Evolutionary conservation across 1,140 invertebrate genomes (phyloP).

Genomic region (Drosophila serrata): DNA sequence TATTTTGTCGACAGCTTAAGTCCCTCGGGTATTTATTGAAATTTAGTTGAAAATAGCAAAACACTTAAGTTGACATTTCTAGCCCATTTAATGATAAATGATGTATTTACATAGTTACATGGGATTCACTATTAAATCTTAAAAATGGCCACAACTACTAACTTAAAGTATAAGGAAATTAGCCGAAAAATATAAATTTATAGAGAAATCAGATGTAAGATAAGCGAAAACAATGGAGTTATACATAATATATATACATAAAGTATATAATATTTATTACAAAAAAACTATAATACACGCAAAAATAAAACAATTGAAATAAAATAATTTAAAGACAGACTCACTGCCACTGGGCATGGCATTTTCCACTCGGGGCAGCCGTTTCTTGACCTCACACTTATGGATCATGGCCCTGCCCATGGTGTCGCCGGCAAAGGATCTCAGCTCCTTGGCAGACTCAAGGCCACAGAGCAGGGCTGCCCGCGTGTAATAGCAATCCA

Average conservation of each 20-base stretch:
- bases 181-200: not conserved
- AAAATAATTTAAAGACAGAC: no score
- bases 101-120: conserved; percentile 14
- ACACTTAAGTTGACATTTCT: conserved; percentile 70
- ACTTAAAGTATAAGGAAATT: no score
- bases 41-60: conserved; percentile 77
- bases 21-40: conserved; percentile 77
- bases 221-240: no score
- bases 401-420: conserved; percentile 61
- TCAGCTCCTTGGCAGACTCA: conserved; percentile 57
- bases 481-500: conserved; percentile 75
- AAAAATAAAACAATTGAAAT: conserved; percentile 3
- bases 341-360: conserved; percentile 47
- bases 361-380: conserved; percentile 53
- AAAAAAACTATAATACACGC: conserved; percentile 11
- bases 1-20: conserved; percentile 80
- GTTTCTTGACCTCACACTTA: conserved; percentile 40
- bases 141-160: no score
- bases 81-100: conserved; percentile 37
- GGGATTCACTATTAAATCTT: not conserved
- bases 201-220: not conserved
- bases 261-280: not conserved
- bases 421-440: conserved; percentile 69
- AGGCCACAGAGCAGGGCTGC: conserved; percentile 74
- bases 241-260: no score